Base-by-base conservation (phyloP, 2,113 vertebrate genomes). In the Leptodactylus fuscus region DNA sequence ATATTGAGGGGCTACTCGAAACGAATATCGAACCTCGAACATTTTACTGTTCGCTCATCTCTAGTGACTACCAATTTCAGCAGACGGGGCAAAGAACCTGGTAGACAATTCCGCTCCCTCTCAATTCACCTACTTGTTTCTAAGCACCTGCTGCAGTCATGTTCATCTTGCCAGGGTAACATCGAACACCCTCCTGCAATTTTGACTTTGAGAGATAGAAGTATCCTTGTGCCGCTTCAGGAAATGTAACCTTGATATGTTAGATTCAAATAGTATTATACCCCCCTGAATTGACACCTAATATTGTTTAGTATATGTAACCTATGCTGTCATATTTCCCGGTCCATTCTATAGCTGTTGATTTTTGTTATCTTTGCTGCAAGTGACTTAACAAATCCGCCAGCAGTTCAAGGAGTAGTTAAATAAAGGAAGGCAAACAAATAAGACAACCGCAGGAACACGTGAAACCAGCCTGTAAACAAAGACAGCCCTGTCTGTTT, bases 371-470 rank as follows among this genome's bases (percentile, higher is more conserved):
- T 34, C 32, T 67, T 67, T 32, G 15, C 1, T 67, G 9, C 2
- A 29, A 62, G 58, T 62, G n/a, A 62, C 27, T 34, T 34, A 67
- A 36, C 62, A 67, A 67, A 67, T 15, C n/a, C n/a, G n/a, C n/a
- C n/a, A n/a, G n/a, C n/a, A n/a, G n/a, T n/a, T 16, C 11, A 80
- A 44, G 22, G 53, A 22, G 13, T 80, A 62, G 77, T 44, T 62
- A 80, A 69, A 80, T 80, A 62, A 69, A 38, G 65, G 11, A 44
- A 79, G 36, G n/a, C 76, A 81, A 81, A 38, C n/a, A 73, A 55
- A 27, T n/a, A 73, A 53, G 32, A 36, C 46, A 41, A 36, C 22
- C 16, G 13, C 53, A 55, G 58, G 32, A 60, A 62, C 67, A 46
- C 34, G 11, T 24, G 58, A 49, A 65, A 58, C 2, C 83, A 71